Base-by-base conservation (phyloP, 2,113 vertebrate species). In the Numida meleagris region DNA sequence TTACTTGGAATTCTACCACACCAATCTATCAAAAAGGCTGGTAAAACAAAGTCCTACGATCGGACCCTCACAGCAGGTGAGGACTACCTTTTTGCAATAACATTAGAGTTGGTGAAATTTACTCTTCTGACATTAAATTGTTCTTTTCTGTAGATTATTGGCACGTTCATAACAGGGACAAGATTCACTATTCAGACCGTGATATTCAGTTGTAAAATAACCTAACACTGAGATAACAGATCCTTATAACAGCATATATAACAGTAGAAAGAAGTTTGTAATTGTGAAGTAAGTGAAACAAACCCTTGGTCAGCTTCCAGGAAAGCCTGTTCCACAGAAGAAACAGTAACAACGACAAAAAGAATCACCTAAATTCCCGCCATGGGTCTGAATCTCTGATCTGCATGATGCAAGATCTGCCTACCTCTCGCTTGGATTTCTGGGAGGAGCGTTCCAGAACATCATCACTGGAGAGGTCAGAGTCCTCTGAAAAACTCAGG, bases 401-500 rank as follows among this genome's bases (percentile, higher is more conserved):
- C 31, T 86, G 57, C 29, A 38, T 0, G 4, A 71, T 14, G 18
- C 36, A 10, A 42, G 57, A 36, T 43, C 23, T 31, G 50, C 98
- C 45, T 96, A 99, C 99, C 97, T 99, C 99, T 95, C 98, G 97
- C 95, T 98, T 99, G 55, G 99, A 99, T 96, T 98, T 99, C 97
- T 99, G 99, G 55, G 99, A 99, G 46, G 98, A 98, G 33, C 98
- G 98, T 68, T 99, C 99, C 55, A 99, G 96, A 82, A 99, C 92
- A 31, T 99, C 99, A 0, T 99, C 99, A 12, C 99, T 99, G 91
- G 99, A 99, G 74, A 99, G 98, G 96, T 99, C 99, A 0, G 99
- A 99, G 86, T 99, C 99, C 92, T 99, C 99, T 0, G 99, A 99
- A 96, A 99, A 99, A 92, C 99, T 99, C 92, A 99, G 75, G 93